Conservation (phyloP, 1,140 invertebrate genomes). For the Parasteatoda tepidariorum region DNA sequence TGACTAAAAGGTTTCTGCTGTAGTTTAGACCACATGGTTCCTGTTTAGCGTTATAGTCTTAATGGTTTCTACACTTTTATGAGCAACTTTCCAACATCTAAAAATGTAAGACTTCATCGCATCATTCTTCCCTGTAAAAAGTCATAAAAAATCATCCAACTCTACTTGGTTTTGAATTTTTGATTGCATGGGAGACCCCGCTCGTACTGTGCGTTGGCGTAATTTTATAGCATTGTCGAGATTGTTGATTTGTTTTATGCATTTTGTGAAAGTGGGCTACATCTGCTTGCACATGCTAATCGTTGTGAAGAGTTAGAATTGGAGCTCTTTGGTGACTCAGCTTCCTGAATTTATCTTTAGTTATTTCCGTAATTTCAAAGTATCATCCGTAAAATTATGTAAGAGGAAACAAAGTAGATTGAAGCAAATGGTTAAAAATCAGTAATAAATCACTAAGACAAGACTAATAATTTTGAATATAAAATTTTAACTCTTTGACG, state of each 20-base stretch:
- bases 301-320: too few relatives aligned
- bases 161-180: constrained; percentile 1
- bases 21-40: constrained; percentile 37
- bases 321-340: too few relatives aligned
- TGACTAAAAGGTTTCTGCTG: constrained; percentile 51
- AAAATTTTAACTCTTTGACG: too few relatives aligned
- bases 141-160: constrained; percentile 17
- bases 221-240: constrained; percentile 6
- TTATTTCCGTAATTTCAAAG: too few relatives aligned
- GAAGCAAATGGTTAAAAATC: too few relatives aligned
- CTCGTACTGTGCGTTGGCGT: background rate
- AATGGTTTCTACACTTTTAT: constrained; percentile 56
- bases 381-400: too few relatives aligned
- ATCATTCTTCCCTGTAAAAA: background rate
- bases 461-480: too few relatives aligned
- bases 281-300: background rate
- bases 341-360: too few relatives aligned
- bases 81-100: constrained; percentile 34
- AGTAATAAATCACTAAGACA: too few relatives aligned
- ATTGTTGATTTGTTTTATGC: background rate
- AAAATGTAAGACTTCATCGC: constrained; percentile 42
- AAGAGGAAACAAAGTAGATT: too few relatives aligned
- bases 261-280: too few relatives aligned
- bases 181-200: background rate
- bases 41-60: constrained; percentile 41